Conservation (phyloP, 2,888 invertebrate species). For the Marasmarcha lunaedactyla region DNA sequence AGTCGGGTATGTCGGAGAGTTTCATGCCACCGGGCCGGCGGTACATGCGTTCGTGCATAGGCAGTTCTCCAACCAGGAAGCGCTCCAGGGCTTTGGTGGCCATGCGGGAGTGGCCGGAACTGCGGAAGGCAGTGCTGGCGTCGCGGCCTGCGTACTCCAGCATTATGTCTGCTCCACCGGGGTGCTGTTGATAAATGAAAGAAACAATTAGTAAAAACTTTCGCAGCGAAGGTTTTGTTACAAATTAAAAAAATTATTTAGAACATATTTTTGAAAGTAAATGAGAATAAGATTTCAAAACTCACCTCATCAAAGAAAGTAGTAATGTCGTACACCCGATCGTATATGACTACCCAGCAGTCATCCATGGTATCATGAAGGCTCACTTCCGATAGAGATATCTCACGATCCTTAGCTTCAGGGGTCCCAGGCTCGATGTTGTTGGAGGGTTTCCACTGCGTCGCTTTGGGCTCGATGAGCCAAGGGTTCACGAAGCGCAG, state of each 20-base stretch:
- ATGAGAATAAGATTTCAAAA: conserved; percentile 8
- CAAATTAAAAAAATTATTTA: too few species aligned
- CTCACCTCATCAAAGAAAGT: conserved; percentile 78
- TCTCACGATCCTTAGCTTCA: conserved; percentile 53
- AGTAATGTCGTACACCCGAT: conserved; percentile 87
- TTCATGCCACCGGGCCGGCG: conserved; percentile 72
- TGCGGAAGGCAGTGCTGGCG: conserved; percentile 84
- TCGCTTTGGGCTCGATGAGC: conserved; percentile 33
- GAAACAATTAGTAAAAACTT: background rate
- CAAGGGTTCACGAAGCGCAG: conserved; percentile 56
- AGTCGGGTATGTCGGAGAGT: conserved; percentile 70
- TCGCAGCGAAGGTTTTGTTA: too few species aligned
- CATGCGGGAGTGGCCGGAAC: conserved; percentile 79
- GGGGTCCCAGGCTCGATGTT: conserved; percentile 37
- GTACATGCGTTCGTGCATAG: conserved; percentile 79
- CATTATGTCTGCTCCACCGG: conserved; percentile 85
- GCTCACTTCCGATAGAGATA: conserved; percentile 80
- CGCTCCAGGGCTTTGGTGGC: conserved; percentile 75
- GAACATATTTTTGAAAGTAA: background rate
- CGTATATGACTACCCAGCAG: conserved; percentile 90
- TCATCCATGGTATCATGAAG: conserved; percentile 78
- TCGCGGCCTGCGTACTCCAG: conserved; percentile 88
- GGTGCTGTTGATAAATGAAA: conserved; percentile 72
- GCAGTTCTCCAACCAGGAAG: conserved; percentile 83
- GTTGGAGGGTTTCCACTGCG: conserved; percentile 28